A percentile compares a stretch with the other conserved stretches of the same genome.
phyloP scores from a whole-genome alignment of 2,113 vertebrate species.

The Otus sunia region DNA sequence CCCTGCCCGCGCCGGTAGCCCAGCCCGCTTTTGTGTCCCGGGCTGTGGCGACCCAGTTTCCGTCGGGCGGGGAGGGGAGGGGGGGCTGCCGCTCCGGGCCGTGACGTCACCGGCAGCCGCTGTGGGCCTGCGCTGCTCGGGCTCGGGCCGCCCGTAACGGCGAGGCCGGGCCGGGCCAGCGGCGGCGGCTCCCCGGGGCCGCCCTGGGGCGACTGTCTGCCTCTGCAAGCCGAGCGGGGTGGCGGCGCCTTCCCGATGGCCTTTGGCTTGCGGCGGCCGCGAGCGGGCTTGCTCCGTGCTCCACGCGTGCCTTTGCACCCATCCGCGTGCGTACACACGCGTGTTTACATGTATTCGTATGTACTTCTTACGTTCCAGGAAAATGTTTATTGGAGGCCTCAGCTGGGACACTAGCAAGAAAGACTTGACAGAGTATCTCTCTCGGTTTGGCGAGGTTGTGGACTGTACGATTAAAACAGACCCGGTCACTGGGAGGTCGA shows the following conservation, averaged over 20 bases:
- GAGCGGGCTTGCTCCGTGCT: background rate
- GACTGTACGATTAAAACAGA: conserved; percentile 92
- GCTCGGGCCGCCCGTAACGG: background rate
- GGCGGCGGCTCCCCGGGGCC: too few species aligned
- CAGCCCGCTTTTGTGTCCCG: conserved; percentile 21
- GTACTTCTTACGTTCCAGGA: conserved; percentile 58
- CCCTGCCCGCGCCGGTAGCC: background rate
- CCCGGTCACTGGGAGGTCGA: conserved; percentile 84
- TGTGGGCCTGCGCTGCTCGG: background rate
- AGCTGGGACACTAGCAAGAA: conserved; percentile 94
- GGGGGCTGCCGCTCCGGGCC: background rate
- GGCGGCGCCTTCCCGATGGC: too few species aligned
- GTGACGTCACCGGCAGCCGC: background rate
- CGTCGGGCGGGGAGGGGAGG: background rate
- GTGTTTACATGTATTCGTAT: rapidly evolving
- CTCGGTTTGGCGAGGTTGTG: conserved; percentile 87
- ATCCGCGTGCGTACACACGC: rapidly evolving
- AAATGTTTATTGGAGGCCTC: conserved; percentile 91
- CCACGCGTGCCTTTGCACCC: rapidly evolving
- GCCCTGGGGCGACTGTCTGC: too few species aligned
- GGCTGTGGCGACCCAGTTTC: background rate
- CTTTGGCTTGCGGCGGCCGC: background rate
- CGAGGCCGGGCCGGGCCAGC: rapidly evolving
- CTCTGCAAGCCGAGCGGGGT: background rate
- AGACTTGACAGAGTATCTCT: conserved; percentile 87